Evolutionary conservation across 92 coral and sea anemone genomes (phyloP), one percentile per base, ranked within the genome.

Genomic region (Phymanthus crucifer): DNA sequence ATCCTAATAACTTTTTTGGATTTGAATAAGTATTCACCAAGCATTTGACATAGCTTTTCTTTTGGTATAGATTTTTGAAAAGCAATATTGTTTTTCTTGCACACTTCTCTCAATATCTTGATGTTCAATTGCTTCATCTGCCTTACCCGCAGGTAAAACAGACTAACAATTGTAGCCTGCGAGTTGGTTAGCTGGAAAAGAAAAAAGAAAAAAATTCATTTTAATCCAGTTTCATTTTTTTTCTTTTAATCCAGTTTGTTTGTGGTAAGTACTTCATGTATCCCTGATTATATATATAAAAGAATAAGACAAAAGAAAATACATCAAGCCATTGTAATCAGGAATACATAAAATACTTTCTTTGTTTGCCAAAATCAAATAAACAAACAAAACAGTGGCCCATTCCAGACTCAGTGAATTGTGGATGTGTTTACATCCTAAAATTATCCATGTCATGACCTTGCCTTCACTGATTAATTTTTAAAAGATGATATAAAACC

Each of bases 331-430:
- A n/a, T n/a, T n/a, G n/a, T n/a, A n/a, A n/a, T n/a, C n/a, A n/a
- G n/a, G n/a, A n/a, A n/a, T n/a, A n/a, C n/a, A n/a, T n/a, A n/a
- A n/a, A n/a, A n/a, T n/a, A n/a, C n/a, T n/a, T n/a, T n/a, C n/a
- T 18, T 56, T 56, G 66, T 56, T 56, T 56, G 66, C 29, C 66
- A 56, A 56, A 56, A 56, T 4, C 66, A 56, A 56, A 56, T 56
- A 4, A 56, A 56, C 66, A 56, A 56, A 19, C 66, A 56, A 56
- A 56, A 19, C 27, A 11, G 26, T 56, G 10, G 66, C 10, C 61
- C n/a, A n/a, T n/a, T n/a, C 19, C 61, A 52, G 61, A 14, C 61
- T 56, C 27, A 23, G 26, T 56, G 66, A 56, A 19, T 56, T 2
- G 66, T 56, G 61, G 19, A 56, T 19, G 66, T 56, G 66, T 56